Base-by-base conservation (phyloP, 1,140 invertebrate genomes). In the Drosophila paulistorum region DNA sequence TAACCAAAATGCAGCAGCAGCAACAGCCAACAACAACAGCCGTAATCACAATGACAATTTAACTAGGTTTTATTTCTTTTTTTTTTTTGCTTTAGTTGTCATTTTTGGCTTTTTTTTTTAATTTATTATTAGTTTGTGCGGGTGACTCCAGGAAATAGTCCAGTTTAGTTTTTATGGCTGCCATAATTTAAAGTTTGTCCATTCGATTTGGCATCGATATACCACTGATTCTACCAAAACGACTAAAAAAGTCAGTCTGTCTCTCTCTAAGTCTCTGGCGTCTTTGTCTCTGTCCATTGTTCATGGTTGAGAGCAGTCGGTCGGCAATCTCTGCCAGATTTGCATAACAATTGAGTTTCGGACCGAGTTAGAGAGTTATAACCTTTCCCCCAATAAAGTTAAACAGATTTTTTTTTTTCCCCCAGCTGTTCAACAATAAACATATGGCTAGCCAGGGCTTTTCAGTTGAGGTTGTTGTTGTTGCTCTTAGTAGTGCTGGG, bases 31-130 rank as follows among this genome's bases (percentile, higher is more conserved):
- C 60, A 61, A 75, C 55, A 64, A 41, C 74, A 78, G 72, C 80
- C 71, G 65, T 85, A 85, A 84, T 84, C 81, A 73, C 81, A 86
- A 78, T 84, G 81, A 84, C 81, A 84, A 84, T 86, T 84, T 71
- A 51, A 11, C 17, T 51, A 9, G 20, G 17, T 51, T 51, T n/a
- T n/a, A n/a, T n/a, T n/a, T n/a, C n/a, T n/a, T n/a, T n/a, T 51
- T 20, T 23, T 23, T 20, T 51, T 30, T 30, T 30, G 30, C 45
- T 20, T 51, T 51, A 11, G 45, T 20, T 51, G 17, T 51, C 60
- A 60, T 55, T 77, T 73, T 74, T 63, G 30, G 30, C 3, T 51
- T 20, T 10, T 23, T 55, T 26, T 57, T 42, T 51, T 58, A 65
- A 9, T 48, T 39, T 48, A 23, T 51, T 51, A 65, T 64, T 51